Base-by-base conservation (phyloP, 1,140 invertebrate genomes). In the Drosophila pseudoobscura region DNA sequence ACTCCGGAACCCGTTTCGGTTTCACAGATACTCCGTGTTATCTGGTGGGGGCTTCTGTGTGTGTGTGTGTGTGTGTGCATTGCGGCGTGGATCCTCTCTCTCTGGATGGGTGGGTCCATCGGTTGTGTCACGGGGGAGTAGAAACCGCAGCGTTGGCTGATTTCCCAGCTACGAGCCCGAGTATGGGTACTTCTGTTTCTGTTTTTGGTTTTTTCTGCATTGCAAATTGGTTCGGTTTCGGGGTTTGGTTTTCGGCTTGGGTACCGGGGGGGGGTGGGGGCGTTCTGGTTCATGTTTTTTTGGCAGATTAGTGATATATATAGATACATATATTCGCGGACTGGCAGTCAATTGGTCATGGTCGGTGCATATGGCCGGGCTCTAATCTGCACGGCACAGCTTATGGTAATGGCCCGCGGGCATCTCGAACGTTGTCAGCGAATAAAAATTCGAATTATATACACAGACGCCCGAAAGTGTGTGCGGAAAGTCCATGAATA, bases 301-400 rank as follows among this genome's bases (percentile, higher is more conserved):
- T 64, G 75, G 57, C 61, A 83, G 75, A 75, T 83, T 83, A 83
- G 64, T 63, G 56, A 71, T 65, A 71, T 59, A 56, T 39, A 52
- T 49, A 17, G 17, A 55, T 71, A 31, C 65, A 63, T 58, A 77
- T 72, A 78, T 78, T 78, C 62, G 68, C 54, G 65, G 77, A 54
- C 50, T 75, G 58, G 63, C 77, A 79, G 77, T 79, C 71, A 83
- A 84, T 75, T 78, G 78, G 78, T 77, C 78, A 80, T 68, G 60
- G 69, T 56, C 52, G 43, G 35, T 75, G 75, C 76, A 83, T 66
- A 75, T 72, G 80, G 70, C 55, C 56, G 57, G 60, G 29, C 31
- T 68, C 80, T 83, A 83, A 83, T 83, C 80, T 75, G 71, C 41
- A 20, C 41, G 54, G 68, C 68, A 80, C 65, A 83, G 80, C 80